Base-by-base conservation (phyloP, 2,113 vertebrate species). In the Mus spicilegus region DNA sequence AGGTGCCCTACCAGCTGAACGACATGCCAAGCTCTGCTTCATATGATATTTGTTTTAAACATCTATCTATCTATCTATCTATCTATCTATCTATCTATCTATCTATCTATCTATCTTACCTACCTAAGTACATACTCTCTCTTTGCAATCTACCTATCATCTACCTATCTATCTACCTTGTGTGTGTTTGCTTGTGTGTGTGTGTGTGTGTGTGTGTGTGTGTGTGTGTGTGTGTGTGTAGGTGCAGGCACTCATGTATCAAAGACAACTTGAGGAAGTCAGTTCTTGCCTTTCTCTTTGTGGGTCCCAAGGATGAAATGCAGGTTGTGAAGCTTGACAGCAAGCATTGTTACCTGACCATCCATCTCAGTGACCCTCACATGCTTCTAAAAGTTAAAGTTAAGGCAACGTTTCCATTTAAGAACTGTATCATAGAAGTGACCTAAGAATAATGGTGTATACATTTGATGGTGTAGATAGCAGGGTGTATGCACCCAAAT, bases 391-490 rank as follows among this genome's bases (percentile, higher is more conserved):
- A 58, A 76, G 5, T 17, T 20, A 80, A 81, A 73, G 49, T 65
- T 42, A 61, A 67, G 51, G 36, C 82, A 39, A 54, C 46, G 65
- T 46, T 92, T 93, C 49, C 91, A 69, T 12, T 28, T 26, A n/a
- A 75, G 88, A 61, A 28, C 16, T 24, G 4, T 17, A 77, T 93
- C 26, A 17, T 39, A 89, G 63, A 61, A 46, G 54, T n/a, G 91
- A 67, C n/a, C 16, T 42, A 33, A 81, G 56, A 39, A 0, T 51
- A 54, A 69, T 42, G 42, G 42, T 42, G 42, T 42, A 42, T 42
- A 42, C 42, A 42, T 46, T 77, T 19, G 39, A 42, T 24, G 0
- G 22, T 28, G 7, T 1, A 28, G 1, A 28, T 0, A 3, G 39
- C 26, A 78, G 54, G 3, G 22, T 11, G 17, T 28, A 36, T 3